Base-by-base conservation (phyloP, 2,888 invertebrate species). In the Drosophila colorata region DNA sequence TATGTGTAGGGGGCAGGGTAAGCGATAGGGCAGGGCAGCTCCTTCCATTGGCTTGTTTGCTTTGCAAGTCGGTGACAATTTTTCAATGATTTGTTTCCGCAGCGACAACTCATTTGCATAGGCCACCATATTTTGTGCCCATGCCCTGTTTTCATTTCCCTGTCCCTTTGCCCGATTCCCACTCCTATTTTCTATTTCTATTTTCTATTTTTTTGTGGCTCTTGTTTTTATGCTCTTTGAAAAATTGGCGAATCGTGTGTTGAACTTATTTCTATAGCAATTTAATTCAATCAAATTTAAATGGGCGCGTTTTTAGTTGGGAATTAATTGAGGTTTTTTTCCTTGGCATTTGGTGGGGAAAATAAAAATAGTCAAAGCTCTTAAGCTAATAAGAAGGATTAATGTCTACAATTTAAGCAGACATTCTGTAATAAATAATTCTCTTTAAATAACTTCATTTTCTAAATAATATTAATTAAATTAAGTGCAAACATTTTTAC, bases 61-160 rank as follows among this genome's bases (percentile, higher is more conserved):
- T 64, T 60, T 63, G 69, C 61, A 70, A 78, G 77, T 71, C 90
- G 90, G 87, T 85, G 89, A 89, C 89, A 90, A 89, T 90, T 90
- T 88, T 90, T 86, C 90, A 90, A 90, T 89, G 89, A 90, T 88
- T 90, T 90, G 84, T 87, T 87, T 80, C 58, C 51, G 69, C 57
- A 51, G 78, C 51, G 46, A 43, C 13, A 51, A 52, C 82, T 87
- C 82, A 89, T 89, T 89, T 90, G 80, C 90, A 89, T 90, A 86
- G 80, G 76, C 85, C 83, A 81, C 83, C 89, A 90, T 90, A 72
- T 70, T 76, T 78, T 57, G 11, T 38, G 25, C 13, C 33, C 33
- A 13, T 11, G 28, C 49, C 33, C 31, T 13, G 14, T 25, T 40
- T 11, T 18, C 11, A 52, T 58, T 49, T 47, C 57, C 40, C 37